Evolutionary conservation across 2,113 vertebrate species (phyloP), one percentile per base, ranked within the genome.

Genomic region (Dipodomys ordii): DNA sequence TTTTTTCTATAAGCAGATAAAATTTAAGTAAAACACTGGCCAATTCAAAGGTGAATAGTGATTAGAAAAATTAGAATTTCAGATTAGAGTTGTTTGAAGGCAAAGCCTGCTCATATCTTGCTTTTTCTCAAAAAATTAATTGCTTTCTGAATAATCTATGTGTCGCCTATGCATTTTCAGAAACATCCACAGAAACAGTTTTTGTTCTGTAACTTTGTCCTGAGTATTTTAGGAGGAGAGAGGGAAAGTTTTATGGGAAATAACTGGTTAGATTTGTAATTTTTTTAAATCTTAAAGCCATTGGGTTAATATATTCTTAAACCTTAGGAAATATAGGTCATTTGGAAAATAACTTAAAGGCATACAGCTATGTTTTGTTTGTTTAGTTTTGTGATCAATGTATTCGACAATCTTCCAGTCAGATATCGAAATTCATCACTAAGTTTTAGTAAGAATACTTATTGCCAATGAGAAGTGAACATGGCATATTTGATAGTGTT

Each of bases 121-220:
- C 22, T 68, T 77, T 86, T 73, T 15, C n/a, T 71, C 6, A 15
- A 91, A 46, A 57, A 6, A 1, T 49, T 88, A 22, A 4, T 32
- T 83, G 7, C 1, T 71, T 91, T 93, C 11, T 53, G 62, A 76
- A 86, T 28, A 10, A 18, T 65, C 16, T 44, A n/a, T 27, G 53
- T 22, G 57, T 32, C 53, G 28, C 2, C 44, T 64, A 71, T 15
- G 2, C 49, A 67, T 67, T 83, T 92, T 83, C 32, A 18, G 80
- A 69, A 91, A 69, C 15, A 89, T 39, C 39, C n/a, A 71, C 12
- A 25, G 49, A 91, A 81, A 80, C 20, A 57, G 65, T 49, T 62
- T 93, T 80, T 76, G 15, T 32, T 60, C n/a, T 92, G 44, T 44
- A 84, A 72, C 44, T 94, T 62, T 94, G 69, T 68, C 60, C 28